A percentile compares a stretch with the other conserved stretches of the same genome.
These are phyloP conservation scores for Lophura swinhoii DNA, from an alignment of 2,797 vertebrate species.

Conservation along the genomic window DNA sequence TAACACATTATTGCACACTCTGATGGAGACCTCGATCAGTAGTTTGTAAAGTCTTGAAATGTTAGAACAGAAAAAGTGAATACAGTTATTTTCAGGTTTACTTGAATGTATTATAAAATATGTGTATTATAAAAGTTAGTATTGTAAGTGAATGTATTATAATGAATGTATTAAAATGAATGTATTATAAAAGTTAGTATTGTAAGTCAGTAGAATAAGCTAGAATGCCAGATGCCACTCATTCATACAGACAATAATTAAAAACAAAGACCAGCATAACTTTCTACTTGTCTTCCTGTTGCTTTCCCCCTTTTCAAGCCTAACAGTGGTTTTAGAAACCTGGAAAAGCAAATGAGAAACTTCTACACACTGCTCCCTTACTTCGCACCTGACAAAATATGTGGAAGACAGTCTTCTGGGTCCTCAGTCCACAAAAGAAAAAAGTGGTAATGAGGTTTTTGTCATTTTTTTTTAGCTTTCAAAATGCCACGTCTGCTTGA, in stretches of 20 bases:
- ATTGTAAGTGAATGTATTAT: background rate
- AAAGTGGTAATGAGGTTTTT: background rate
- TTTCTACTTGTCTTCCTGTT: background rate
- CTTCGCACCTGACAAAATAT: background rate
- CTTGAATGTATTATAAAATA: background rate
- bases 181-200: background rate
- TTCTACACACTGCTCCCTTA: background rate
- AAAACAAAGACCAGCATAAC: background rate
- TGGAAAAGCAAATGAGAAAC: slow-evolving; percentile 2
- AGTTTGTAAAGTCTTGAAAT: background rate
- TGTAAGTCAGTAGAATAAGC: background rate
- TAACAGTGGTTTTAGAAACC: background rate
- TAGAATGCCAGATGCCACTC: background rate
- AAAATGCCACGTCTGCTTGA: background rate
- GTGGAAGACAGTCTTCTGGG: background rate
- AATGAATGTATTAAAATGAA: background rate
- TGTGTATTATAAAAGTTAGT: background rate
- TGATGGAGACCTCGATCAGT: slow-evolving; percentile 54
- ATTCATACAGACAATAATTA: background rate
- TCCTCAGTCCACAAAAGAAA: background rate
- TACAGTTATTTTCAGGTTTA: background rate
- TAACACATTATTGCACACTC: slow-evolving; percentile 18
- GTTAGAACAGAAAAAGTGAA: slow-evolving; percentile 15
- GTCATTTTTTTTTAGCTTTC: background rate
- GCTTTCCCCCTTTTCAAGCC: background rate